Base-by-base conservation (phyloP, 2,113 vertebrate genomes). In the Megaptera novaeangliae region DNA sequence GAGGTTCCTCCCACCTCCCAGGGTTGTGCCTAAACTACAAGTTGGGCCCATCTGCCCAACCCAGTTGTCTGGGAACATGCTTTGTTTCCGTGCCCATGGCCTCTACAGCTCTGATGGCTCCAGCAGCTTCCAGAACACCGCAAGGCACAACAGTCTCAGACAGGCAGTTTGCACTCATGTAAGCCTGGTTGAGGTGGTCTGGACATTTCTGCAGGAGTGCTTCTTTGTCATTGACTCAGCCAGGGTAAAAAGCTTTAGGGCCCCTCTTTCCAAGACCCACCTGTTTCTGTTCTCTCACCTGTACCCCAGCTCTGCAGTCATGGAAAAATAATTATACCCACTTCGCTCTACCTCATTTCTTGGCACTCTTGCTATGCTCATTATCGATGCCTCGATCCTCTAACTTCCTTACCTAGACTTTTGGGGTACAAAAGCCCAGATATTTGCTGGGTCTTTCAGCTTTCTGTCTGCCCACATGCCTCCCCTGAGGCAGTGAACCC, bases 361-460 rank as follows among this genome's bases (percentile, higher is more conserved):
- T 71, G 18, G 20, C 8, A 1, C 5, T 66, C 31, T 91, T n/a
- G 10, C 27, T 74, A 3, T 3, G 15, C 13, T 71, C 25, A 83
- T 82, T 36, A 41, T 68, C 0, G 44, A 2, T 8, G 8, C 6
- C 36, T 44, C 3, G 0, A 12, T 78, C 59, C 31, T 77, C 75
- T 90, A 39, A 52, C 39, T 91, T 92, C 49, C n/a, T 92, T 49
- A 44, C n/a, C 90, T 41, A 84, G 55, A 81, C 8, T 36, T 95
- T 57, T 12, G 18, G 49, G 90, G 36, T 13, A 39, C n/a, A 89
- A 77, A 41, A 3, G 4, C 23, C 20, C 34, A 77, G 82, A 13
- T 44, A 66, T 77, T 68, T 61, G 29, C 14, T 46, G 57, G 25
- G 0, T 34, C 55, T 87, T 41, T 39, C 6, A 59, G 15, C 23